phyloP scores from a whole-genome alignment of 2,113 vertebrate genomes.

The human (Homo sapiens) region DNA sequence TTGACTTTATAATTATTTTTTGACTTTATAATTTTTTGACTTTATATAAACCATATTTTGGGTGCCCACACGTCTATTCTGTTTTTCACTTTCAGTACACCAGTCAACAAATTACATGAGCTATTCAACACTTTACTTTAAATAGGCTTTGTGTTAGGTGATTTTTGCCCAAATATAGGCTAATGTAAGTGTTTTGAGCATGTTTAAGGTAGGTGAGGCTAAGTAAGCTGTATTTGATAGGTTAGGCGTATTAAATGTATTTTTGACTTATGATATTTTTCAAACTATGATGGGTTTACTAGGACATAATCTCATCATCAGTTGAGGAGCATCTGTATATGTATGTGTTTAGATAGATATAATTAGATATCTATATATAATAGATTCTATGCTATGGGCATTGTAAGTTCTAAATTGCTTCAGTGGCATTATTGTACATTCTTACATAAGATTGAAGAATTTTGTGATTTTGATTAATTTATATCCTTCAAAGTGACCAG shows the following conservation, averaged over 20 bases:
- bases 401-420: not conserved
- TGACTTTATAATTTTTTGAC: not conserved
- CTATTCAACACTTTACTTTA: not conserved
- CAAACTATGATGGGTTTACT: not conserved
- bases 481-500: not conserved
- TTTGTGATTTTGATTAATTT: not conserved
- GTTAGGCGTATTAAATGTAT: not conserved
- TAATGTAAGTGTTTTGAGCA: not conserved
- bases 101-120: not conserved
- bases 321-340: not conserved
- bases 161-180: not conserved
- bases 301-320: not conserved
- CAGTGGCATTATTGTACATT: not conserved
- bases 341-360: not conserved
- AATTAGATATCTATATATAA: too few relatives aligned
- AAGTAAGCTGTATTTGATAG: not conserved
- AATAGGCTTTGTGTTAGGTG: not conserved
- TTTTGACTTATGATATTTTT: not conserved
- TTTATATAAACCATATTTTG: not conserved
- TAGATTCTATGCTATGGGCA: not conserved
- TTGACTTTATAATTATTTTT: not conserved
- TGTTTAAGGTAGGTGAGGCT: not conserved
- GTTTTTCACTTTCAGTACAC: not conserved
- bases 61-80: not conserved
- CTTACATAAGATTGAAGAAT: not conserved